phyloP scores from a whole-genome alignment of 23 tunicate species.

The Trididemnum nubilum region DNA sequence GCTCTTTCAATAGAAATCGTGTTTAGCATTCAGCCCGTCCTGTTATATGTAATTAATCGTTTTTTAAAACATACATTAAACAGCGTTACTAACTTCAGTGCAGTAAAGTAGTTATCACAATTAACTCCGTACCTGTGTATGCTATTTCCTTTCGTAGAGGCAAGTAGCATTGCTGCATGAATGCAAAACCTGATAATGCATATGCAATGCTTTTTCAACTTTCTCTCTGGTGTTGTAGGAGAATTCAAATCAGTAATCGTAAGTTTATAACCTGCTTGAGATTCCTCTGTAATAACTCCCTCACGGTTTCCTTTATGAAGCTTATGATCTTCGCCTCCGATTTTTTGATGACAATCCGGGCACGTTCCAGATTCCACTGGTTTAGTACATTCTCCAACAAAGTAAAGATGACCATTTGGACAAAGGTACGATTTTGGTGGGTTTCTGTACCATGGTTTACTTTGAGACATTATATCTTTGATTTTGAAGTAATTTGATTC shows the following conservation, averaged over 20 bases:
- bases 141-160: conserved; percentile 20
- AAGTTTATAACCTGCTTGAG: conserved; percentile 67
- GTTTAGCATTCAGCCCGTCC: too few relatives aligned
- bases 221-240: conserved; percentile 35
- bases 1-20: too few relatives aligned
- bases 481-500: conserved; percentile 38
- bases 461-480: conserved; percentile 31
- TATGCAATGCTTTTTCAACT: conserved; percentile 29
- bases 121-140: background rate
- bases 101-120: too few relatives aligned
- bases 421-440: conserved; percentile 43
- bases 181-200: conserved; percentile 44
- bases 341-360: conserved; percentile 54
- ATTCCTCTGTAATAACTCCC: conserved; percentile 43
- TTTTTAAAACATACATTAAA: too few relatives aligned
- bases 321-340: conserved; percentile 48
- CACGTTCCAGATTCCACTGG: conserved; percentile 57
- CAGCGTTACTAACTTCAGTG: too few relatives aligned
- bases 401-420: conserved; percentile 77
- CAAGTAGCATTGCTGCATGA: conserved; percentile 33
- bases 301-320: conserved; percentile 46
- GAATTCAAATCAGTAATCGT: background rate
- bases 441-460: background rate
- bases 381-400: conserved; percentile 63
- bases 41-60: background rate